Conservation (phyloP, 1,140 invertebrate species). For the Ridgeia piscesae region DNA sequence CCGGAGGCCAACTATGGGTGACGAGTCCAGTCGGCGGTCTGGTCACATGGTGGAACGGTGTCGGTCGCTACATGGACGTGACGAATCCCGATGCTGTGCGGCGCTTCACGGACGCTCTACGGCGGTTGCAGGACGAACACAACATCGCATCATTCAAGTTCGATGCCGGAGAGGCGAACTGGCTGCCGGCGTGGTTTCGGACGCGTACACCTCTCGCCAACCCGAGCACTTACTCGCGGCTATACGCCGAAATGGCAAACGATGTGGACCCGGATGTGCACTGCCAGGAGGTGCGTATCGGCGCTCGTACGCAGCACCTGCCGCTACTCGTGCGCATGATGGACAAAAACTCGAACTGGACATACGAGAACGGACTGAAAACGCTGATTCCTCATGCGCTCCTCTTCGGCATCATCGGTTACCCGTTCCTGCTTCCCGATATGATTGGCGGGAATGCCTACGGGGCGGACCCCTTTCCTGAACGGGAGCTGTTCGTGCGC, state of each 20-base stretch:
- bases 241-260: conserved; percentile 54
- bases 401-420: conserved; percentile 81
- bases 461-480: conserved; percentile 59
- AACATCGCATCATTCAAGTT: conserved; percentile 89
- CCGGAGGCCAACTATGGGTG: neutral
- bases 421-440: conserved; percentile 82
- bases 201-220: conserved; percentile 3
- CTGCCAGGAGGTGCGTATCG: conserved; percentile 74
- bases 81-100: conserved; percentile 55
- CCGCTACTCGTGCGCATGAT: conserved; percentile 83
- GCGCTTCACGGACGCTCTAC: conserved; percentile 74
- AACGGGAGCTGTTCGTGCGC: conserved; percentile 80
- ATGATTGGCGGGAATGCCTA: conserved; percentile 88
- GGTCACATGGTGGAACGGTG: conserved; percentile 19
- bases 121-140: conserved; percentile 62
- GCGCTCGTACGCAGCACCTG: conserved; percentile 74
- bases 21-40: neutral
- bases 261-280: conserved; percentile 65
- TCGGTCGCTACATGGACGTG: conserved; percentile 39
- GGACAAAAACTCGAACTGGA: conserved; percentile 83
- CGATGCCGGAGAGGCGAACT: conserved; percentile 86
- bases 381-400: conserved; percentile 79
- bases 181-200: conserved; percentile 69
- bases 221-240: conserved; percentile 38
- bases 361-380: conserved; percentile 78